Conservation (phyloP, 2,113 vertebrate genomes). For the Phylloscopus trochiloides region DNA sequence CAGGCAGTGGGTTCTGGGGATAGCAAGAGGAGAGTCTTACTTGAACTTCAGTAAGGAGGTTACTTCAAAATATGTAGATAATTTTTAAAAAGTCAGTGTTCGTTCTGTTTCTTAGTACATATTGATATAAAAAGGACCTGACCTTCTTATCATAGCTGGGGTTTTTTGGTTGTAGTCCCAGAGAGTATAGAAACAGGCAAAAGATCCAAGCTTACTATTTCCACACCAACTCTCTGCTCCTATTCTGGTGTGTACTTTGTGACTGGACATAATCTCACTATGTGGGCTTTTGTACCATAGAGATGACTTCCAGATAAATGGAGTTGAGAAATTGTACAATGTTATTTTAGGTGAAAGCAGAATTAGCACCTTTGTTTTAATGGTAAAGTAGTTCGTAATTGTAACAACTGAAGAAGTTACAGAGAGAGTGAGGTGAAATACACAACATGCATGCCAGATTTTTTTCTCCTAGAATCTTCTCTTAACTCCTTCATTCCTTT, state of each 20-base stretch:
- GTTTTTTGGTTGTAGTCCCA: neutral
- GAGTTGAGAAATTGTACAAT: neutral
- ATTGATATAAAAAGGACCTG: neutral
- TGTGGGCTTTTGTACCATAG: neutral
- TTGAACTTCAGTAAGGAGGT: neutral
- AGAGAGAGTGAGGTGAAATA: neutral
- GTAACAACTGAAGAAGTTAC: neutral
- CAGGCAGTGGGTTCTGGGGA: neutral
- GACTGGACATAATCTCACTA: neutral
- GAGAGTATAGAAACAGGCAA: neutral
- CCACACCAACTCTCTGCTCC: neutral
- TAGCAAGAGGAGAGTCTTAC: neutral
- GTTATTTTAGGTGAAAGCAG: neutral
- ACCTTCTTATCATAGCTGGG: fast-evolving
- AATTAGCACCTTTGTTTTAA: neutral
- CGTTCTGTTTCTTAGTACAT: neutral
- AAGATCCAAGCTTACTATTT: neutral
- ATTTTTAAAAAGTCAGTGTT: neutral
- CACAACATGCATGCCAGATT: neutral
- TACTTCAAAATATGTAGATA: neutral
- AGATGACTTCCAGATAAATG: neutral
- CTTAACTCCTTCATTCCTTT: neutral
- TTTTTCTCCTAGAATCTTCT: neutral
- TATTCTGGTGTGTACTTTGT: neutral
- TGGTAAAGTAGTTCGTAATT: neutral